A percentile compares a stretch with the other conserved stretches of the same genome.
Evolutionary conservation across 1,140 invertebrate species (phyloP).

Genomic region (Drosophila saltans): DNA sequence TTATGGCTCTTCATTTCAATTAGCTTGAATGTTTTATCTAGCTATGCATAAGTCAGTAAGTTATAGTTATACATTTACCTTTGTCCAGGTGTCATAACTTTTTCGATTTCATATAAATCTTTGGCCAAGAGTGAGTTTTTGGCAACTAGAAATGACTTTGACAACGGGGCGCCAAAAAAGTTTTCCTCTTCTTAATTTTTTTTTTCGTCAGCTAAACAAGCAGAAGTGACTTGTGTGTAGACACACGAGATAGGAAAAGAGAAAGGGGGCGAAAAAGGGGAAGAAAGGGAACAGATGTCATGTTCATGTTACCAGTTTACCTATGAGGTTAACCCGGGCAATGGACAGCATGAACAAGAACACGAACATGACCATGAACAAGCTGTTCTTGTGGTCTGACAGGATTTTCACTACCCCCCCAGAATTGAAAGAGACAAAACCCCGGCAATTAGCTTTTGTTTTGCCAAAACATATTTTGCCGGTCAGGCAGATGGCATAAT

Average conservation of each 20-base stretch:
- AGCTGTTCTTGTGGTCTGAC: slow-evolving; percentile 11
- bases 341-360: background rate
- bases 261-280: slow-evolving; percentile 11
- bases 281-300: slow-evolving; percentile 9
- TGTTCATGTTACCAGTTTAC: slow-evolving; percentile 32
- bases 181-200: background rate
- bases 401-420: background rate
- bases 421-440: slow-evolving; percentile 8
- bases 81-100: slow-evolving; percentile 41
- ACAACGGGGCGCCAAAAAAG: slow-evolving; percentile 52
- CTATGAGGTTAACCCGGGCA: slow-evolving; percentile 16
- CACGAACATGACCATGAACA: background rate
- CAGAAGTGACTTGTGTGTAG: slow-evolving; percentile 3
- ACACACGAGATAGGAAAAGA: background rate
- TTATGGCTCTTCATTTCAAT: slow-evolving; percentile 29
- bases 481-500: slow-evolving; percentile 5
- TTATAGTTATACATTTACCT: slow-evolving; percentile 34
- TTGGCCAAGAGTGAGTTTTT: slow-evolving; percentile 25
- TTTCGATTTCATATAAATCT: slow-evolving; percentile 65
- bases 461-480: slow-evolving; percentile 7
- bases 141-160: slow-evolving; percentile 50
- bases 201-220: slow-evolving; percentile 51
- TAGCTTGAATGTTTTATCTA: slow-evolving; percentile 34
- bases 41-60: slow-evolving; percentile 2
- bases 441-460: slow-evolving; percentile 27